Evolutionary conservation across 2,113 vertebrate species (phyloP), one percentile per base, ranked within the genome.

Genomic region (Ifrita kowaldi): DNA sequence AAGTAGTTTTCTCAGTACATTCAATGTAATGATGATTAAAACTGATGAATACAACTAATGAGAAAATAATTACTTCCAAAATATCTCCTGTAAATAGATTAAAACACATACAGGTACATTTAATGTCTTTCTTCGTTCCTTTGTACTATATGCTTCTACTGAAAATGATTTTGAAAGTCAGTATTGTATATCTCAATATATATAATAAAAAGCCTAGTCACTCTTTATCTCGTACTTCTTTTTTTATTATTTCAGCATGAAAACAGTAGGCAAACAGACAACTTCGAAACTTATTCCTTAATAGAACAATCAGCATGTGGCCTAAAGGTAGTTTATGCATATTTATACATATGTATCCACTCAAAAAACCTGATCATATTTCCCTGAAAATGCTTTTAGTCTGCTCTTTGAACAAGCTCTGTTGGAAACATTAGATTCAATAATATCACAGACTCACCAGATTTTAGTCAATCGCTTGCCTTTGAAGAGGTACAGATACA

Each of bases 271-370:
- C 55, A 76, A 57, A 39, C 52, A 53, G 52, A 53, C 8, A 57
- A 9, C 22, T 32, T 55, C 41, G 11, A 28, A 42, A n/a, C 13
- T 11, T 10, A 13, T 42, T 59, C 32, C 11, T 33, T 42, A 24
- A 35, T 32, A 22, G 57, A 65, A 60, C 27, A 47, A 35, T 4
- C 16, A 26, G 26, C 26, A 27, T 10, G 22, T 12, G 35, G n/a
- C 52, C 44, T 50, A 44, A 57, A 44, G 28, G 24, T n/a, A 52
- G 28, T 57, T 76, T 8, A 37, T 2, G 3, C 23, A n/a, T n/a
- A n/a, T n/a, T n/a, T n/a, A n/a, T n/a, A 47, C 21, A 9, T 20
- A 30, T 4, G 26, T 1, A 2, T 21, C 57, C 39, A 10, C 16
- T 49, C 52, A 60, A 9, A 57, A 92, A 47, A 35, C 12, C 26